Conservation (phyloP, 2,888 invertebrate genomes). For the Parelbella ahira region DNA sequence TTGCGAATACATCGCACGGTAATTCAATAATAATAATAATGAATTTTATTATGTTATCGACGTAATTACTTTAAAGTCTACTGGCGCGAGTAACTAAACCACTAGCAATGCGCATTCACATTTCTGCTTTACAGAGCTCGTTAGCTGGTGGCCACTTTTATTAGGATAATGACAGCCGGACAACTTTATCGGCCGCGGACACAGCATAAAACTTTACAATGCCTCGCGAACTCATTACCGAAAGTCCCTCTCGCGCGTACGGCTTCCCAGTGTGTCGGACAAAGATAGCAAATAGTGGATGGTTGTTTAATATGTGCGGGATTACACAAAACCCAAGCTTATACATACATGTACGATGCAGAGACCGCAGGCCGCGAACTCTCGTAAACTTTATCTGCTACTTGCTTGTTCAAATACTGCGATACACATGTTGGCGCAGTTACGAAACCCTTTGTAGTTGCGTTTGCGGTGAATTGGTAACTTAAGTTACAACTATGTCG, state of each 20-base stretch:
- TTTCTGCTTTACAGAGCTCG: conserved; percentile 12
- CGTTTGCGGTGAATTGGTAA: too few species aligned
- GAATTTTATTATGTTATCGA: too few species aligned
- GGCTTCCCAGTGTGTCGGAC: neutral
- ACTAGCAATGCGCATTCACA: neutral
- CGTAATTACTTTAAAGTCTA: too few species aligned
- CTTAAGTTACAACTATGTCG: too few species aligned
- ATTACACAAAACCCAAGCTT: conserved; percentile 8
- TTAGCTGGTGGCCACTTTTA: conserved; percentile 6
- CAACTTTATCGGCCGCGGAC: conserved; percentile 18
- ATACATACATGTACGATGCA: conserved; percentile 14
- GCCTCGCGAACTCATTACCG: conserved; percentile 1
- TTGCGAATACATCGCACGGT: too few species aligned
- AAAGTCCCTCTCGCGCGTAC: conserved; percentile 1
- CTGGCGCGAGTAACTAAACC: too few species aligned
- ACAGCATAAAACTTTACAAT: conserved; percentile 7
- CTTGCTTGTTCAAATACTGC: conserved; percentile 27
- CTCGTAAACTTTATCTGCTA: conserved; percentile 27
- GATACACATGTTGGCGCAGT: conserved; percentile 15
- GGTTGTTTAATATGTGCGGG: conserved; percentile 1
- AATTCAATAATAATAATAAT: too few species aligned
- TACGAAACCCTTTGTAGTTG: conserved; percentile 8
- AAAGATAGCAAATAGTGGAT: conserved; percentile 1
- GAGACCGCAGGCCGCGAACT: conserved; percentile 23
- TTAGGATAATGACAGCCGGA: conserved; percentile 18